Conservation (phyloP, 2,797 vertebrate genomes). For the Acipenser ruthenus region DNA sequence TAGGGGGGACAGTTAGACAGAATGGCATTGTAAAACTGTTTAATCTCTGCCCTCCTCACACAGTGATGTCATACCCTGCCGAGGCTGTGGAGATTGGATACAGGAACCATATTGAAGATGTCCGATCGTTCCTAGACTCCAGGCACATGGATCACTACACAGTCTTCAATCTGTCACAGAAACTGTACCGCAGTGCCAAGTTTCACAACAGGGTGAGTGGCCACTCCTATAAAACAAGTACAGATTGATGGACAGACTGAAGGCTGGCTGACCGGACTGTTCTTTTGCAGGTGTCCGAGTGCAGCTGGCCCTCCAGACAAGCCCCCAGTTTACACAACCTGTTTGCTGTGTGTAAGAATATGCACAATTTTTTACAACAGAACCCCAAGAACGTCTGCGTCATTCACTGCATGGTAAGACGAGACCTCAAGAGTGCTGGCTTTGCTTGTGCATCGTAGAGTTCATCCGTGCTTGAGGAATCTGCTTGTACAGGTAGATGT, state of each 20-base stretch:
- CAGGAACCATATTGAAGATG: conserved; percentile 95
- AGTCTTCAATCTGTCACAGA: conserved; percentile 94
- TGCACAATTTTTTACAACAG: conserved; percentile 98
- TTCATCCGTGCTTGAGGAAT: background rate
- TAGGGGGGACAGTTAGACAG: no score
- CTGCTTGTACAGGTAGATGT: no score
- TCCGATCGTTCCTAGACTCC: conserved; percentile 89
- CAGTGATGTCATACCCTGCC: conserved; percentile 95
- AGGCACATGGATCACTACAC: conserved; percentile 96
- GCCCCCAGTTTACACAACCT: conserved; percentile 95
- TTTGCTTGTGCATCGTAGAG: background rate
- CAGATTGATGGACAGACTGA: no score
- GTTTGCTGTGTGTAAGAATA: conserved; percentile 96
- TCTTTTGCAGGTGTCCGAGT: conserved; percentile 84
- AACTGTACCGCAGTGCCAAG: conserved; percentile 93
- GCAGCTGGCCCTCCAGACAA: conserved; percentile 89
- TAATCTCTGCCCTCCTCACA: background rate
- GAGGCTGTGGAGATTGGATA: conserved; percentile 88
- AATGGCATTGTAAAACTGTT: no score
- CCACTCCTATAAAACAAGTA: no score
- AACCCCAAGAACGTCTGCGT: conserved; percentile 98
- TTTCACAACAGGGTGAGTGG: conserved; percentile 91
- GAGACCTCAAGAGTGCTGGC: background rate
- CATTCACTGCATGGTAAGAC: conserved; percentile 95
- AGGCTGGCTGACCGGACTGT: background rate